Evolutionary conservation across 2,888 invertebrate genomes (phyloP).

Genomic region (Hemicrepidius hirtus): DNA sequence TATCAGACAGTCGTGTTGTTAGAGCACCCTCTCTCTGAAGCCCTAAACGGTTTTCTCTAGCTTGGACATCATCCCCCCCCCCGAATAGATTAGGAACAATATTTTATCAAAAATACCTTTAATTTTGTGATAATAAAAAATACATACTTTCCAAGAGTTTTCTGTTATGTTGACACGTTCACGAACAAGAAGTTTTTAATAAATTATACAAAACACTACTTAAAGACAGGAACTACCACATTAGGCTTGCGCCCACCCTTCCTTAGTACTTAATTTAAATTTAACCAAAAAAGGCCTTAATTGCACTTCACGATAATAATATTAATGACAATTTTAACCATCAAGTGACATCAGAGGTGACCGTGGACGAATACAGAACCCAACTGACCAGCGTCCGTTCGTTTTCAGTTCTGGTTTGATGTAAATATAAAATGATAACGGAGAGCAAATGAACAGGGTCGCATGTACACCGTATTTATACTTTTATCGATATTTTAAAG

Average conservation of each 20-base stretch:
- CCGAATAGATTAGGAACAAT: too few relatives aligned
- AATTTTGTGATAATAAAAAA: neutral
- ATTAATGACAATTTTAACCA: constrained; percentile 17
- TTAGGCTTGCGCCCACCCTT: constrained; percentile 6
- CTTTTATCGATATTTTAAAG: constrained; percentile 12
- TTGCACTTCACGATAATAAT: constrained; percentile 1
- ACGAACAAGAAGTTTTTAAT: neutral
- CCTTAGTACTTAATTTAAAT: constrained; percentile 13
- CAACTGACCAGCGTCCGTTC: constrained; percentile 21
- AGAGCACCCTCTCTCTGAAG: too few relatives aligned
- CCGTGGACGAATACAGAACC: constrained; percentile 13
- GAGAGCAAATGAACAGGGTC: constrained; percentile 24
- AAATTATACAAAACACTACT: neutral
- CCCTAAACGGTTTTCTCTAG: too few relatives aligned
- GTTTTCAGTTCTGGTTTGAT: neutral
- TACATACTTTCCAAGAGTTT: constrained; percentile 2
- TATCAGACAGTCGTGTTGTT: too few relatives aligned
- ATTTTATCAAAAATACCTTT: too few relatives aligned
- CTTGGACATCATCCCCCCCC: too few relatives aligned
- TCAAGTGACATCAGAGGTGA: constrained; percentile 22
- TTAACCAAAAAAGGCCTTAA: constrained; percentile 12
- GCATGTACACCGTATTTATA: constrained; percentile 28
- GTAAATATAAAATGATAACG: constrained; percentile 40
- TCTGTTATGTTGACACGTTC: neutral
- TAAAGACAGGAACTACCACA: constrained; percentile 16